phyloP scores from a whole-genome alignment of 2,888 invertebrate species.

The Hirtodrosophila cameraria region DNA sequence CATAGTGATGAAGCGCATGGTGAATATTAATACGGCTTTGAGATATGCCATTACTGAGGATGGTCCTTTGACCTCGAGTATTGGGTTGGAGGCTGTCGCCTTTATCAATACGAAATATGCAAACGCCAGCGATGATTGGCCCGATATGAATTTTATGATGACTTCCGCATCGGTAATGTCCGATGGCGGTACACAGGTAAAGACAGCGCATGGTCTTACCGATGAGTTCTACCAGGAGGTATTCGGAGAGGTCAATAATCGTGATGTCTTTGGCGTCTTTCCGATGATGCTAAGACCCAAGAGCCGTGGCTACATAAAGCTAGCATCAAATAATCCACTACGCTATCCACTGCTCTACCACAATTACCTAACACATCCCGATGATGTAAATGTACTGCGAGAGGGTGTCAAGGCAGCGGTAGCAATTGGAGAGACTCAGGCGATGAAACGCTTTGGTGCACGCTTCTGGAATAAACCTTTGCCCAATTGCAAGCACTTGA shows the following conservation, averaged over 20 bases:
- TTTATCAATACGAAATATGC: conserved; percentile 95
- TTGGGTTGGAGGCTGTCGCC: conserved; percentile 94
- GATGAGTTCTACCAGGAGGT: conserved; percentile 93
- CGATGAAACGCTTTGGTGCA: conserved; percentile 91
- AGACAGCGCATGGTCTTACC: conserved; percentile 91
- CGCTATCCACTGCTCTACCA: conserved; percentile 95
- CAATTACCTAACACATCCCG: conserved; percentile 94
- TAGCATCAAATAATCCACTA: conserved; percentile 88
- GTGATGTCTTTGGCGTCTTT: conserved; percentile 92
- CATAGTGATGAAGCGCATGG: conserved; percentile 91
- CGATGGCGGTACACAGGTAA: conserved; percentile 92
- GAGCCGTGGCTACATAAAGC: conserved; percentile 91
- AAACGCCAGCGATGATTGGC: conserved; percentile 94
- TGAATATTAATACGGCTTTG: conserved; percentile 92
- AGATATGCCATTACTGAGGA: conserved; percentile 94
- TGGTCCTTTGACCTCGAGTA: conserved; percentile 93
- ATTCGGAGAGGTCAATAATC: conserved; percentile 88
- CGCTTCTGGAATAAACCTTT: conserved; percentile 89
- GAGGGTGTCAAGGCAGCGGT: conserved; percentile 95
- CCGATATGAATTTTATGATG: conserved; percentile 96
- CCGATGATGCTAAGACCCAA: conserved; percentile 96
- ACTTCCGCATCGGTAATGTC: conserved; percentile 92
- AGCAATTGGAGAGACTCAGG: conserved; percentile 91
- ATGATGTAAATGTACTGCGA: conserved; percentile 92
- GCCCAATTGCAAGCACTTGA: conserved; percentile 93